Evolutionary conservation across 2,797 vertebrate genomes (phyloP).

Genomic region (Coreius guichenoti): DNA sequence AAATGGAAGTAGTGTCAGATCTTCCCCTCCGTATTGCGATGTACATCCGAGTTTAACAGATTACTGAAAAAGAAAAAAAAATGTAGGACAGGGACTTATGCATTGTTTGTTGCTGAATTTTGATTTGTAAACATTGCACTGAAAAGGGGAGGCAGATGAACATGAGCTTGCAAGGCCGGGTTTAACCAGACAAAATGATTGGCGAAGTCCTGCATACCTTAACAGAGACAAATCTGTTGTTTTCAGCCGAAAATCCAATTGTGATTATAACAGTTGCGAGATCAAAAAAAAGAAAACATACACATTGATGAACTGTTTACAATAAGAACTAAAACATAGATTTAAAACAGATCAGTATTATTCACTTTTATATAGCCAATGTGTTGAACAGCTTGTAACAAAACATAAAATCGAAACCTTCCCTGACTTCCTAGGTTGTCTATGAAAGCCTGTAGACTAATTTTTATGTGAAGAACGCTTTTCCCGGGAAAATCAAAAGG

Average conservation of each 20-base stretch:
- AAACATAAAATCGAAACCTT: too few species aligned
- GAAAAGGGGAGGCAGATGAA: background rate
- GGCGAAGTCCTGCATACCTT: background rate
- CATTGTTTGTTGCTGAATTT: background rate
- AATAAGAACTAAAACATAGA: background rate
- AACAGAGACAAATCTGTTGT: background rate
- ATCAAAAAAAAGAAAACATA: background rate
- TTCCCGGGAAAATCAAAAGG: too few species aligned
- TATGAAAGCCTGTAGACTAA: too few species aligned
- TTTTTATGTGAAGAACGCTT: too few species aligned
- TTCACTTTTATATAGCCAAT: too few species aligned
- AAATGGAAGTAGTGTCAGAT: background rate
- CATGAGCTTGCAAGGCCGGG: background rate
- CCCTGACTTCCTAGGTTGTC: too few species aligned
- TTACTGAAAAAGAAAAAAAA: background rate
- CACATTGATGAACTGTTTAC: background rate
- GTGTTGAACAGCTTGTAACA: too few species aligned
- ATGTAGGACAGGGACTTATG: background rate
- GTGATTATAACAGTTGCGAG: background rate
- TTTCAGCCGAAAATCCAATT: too few species aligned
- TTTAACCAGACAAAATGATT: background rate
- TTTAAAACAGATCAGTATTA: background rate
- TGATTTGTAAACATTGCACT: background rate
- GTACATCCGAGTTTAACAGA: background rate
- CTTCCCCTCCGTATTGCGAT: background rate